phyloP scores from a whole-genome alignment of 2,113 vertebrate species.

The Corythornis vintsioides region DNA sequence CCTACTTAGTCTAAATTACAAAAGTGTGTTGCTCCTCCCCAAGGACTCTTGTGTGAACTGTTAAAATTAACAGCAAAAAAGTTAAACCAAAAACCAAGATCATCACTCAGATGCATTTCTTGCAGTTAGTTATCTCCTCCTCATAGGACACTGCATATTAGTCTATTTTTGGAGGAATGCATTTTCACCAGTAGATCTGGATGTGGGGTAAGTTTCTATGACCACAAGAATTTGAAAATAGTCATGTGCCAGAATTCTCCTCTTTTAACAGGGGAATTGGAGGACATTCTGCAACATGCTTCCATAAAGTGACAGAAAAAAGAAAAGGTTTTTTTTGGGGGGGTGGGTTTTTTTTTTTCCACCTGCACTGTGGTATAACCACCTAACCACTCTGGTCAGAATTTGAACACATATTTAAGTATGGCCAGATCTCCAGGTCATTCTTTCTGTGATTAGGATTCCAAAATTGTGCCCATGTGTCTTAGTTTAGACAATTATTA shows the following conservation, averaged over 20 bases:
- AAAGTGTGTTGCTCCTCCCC: background rate
- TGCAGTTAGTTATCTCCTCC: background rate
- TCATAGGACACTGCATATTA: background rate
- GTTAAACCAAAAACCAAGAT: background rate
- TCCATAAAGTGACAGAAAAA: background rate
- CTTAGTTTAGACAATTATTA: too few relatives aligned
- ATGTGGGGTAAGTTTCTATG: background rate
- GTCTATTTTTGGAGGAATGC: background rate
- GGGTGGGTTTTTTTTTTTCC: background rate
- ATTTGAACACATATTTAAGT: background rate
- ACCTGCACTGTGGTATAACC: background rate
- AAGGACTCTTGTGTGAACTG: background rate
- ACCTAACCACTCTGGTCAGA: background rate
- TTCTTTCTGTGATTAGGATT: background rate
- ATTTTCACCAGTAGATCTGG: background rate
- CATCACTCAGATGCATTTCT: background rate
- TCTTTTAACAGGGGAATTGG: background rate
- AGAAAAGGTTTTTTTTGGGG: background rate
- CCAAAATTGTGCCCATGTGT: background rate
- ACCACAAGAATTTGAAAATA: background rate
- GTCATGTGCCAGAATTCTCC: fast-evolving
- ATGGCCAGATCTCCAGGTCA: background rate
- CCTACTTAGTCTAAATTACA: background rate
- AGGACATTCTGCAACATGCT: fast-evolving
- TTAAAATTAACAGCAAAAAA: background rate